Evolutionary conservation across 2,113 vertebrate species (phyloP).

Genomic region (Urocynchramus pylzowi): DNA sequence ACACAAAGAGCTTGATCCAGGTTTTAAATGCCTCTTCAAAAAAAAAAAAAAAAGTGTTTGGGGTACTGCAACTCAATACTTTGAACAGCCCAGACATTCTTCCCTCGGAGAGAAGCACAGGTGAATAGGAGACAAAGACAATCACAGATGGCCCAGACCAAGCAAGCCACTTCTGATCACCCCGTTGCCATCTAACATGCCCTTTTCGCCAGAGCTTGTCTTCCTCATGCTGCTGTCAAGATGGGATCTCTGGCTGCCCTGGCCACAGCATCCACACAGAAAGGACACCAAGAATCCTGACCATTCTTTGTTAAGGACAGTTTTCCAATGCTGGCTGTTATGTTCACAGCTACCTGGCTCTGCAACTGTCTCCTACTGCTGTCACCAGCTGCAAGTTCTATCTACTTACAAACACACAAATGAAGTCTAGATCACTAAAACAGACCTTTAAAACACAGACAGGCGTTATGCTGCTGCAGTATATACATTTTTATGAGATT

Average conservation of each 20-base stretch:
- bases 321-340: background rate
- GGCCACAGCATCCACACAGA: background rate
- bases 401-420: fast-evolving
- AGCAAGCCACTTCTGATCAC: background rate
- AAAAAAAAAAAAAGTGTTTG: background rate
- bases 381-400: background rate
- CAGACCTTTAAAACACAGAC: background rate
- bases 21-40: background rate
- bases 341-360: background rate
- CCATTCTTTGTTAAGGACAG: background rate
- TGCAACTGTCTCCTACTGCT: fast-evolving
- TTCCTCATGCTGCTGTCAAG: background rate
- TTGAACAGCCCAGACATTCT: background rate
- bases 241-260: background rate
- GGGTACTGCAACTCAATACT: background rate
- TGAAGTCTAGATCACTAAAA: background rate
- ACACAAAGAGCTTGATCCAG: background rate
- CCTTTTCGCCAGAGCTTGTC: background rate
- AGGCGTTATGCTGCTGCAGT: background rate
- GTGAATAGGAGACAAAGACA: background rate
- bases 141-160: background rate
- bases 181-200: background rate
- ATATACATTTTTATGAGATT: fast-evolving
- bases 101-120: background rate
- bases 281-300: background rate